These are phyloP conservation scores for Drosophila bocqueti DNA, from an alignment of 1,140 invertebrate genomes.

Conservation along the genomic window DNA sequence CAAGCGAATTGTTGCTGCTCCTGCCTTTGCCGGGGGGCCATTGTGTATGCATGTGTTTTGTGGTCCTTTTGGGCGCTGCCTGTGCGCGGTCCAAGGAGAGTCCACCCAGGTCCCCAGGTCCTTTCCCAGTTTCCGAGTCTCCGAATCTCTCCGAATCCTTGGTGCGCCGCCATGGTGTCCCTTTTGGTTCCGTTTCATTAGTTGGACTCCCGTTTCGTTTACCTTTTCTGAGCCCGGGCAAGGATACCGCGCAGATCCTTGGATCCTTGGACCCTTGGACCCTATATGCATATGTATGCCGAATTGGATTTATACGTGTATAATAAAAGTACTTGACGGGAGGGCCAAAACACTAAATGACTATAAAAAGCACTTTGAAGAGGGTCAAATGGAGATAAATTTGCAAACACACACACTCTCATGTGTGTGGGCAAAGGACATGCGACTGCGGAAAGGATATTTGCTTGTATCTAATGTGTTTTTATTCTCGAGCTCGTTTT, in stretches of 20 bases:
- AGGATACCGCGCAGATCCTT: neutral
- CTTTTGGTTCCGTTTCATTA: conserved; percentile 78
- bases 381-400: conserved; percentile 85
- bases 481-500: conserved; percentile 82
- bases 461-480: conserved; percentile 84
- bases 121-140: neutral
- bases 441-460: conserved; percentile 74
- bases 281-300: conserved; percentile 55
- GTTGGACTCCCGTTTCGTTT: conserved; percentile 68
- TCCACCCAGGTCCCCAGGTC: conserved; percentile 5
- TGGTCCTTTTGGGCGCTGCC: conserved; percentile 65
- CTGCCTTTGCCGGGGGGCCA: conserved; percentile 20
- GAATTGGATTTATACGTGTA: conserved; percentile 84
- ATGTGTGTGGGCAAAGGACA: conserved; percentile 53
- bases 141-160: neutral
- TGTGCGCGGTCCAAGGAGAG: conserved; percentile 52
- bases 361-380: conserved; percentile 85
- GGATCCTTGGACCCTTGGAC: conserved; percentile 25
- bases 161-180: neutral
- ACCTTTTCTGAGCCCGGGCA: conserved; percentile 33
- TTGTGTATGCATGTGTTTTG: conserved; percentile 65
- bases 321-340: conserved; percentile 84
- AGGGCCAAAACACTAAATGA: conserved; percentile 84
- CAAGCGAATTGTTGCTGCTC: conserved; percentile 65
- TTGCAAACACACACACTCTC: conserved; percentile 53